phyloP scores from a whole-genome alignment of 2,888 invertebrate species.

The Mongoloraphidia duomilia region DNA sequence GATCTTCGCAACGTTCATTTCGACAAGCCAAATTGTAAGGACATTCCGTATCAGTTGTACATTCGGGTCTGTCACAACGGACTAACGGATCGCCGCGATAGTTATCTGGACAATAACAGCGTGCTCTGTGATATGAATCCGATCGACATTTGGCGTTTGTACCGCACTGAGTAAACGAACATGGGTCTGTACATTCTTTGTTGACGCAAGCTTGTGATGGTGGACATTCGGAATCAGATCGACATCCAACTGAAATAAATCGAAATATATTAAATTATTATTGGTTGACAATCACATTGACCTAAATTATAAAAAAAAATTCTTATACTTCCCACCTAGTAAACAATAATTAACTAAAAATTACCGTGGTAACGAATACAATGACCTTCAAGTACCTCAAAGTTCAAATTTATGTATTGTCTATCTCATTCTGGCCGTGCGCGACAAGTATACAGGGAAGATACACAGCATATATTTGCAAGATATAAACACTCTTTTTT shows the following conservation, averaged over 20 bases:
- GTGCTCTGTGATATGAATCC: constrained; percentile 60
- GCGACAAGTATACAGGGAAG: too few relatives aligned
- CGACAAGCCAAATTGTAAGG: constrained; percentile 64
- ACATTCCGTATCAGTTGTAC: constrained; percentile 60
- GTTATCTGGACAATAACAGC: constrained; percentile 62
- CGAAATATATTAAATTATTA: too few relatives aligned
- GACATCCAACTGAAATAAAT: constrained; percentile 56
- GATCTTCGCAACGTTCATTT: constrained; percentile 64
- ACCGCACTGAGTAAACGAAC: constrained; percentile 67
- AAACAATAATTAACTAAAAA: too few relatives aligned
- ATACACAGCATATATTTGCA: too few relatives aligned
- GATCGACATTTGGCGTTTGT: constrained; percentile 61
- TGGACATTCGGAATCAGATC: constrained; percentile 72
- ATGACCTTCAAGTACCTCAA: too few relatives aligned
- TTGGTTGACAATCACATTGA: too few relatives aligned
- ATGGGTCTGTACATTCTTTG: constrained; percentile 66
- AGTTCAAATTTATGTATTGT: too few relatives aligned
- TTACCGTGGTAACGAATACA: too few relatives aligned
- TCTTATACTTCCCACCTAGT: too few relatives aligned
- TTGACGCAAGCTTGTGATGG: constrained; percentile 70
- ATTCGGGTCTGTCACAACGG: constrained; percentile 66
- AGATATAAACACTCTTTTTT: too few relatives aligned
- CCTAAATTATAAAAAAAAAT: too few relatives aligned
- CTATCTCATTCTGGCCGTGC: too few relatives aligned
- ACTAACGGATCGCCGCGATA: constrained; percentile 67